A percentile compares a stretch with the other conserved stretches of the same genome.
Conservation (phyloP, 2,797 vertebrate species). For the Pseudochirops corinnae region DNA sequence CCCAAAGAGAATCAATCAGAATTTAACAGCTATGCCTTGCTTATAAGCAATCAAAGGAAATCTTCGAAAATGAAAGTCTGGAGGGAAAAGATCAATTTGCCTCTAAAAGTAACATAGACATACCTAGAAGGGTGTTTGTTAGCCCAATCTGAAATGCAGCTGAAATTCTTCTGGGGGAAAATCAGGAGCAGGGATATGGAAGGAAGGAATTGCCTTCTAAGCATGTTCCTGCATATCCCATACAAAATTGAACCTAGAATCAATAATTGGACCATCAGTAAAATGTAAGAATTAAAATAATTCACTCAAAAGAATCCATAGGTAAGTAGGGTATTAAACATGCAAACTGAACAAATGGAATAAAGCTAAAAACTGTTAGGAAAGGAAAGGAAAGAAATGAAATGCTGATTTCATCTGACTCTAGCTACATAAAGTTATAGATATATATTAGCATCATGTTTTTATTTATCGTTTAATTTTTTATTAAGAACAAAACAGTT, state of each 20-base stretch:
- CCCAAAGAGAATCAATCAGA: neutral
- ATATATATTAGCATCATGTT: neutral
- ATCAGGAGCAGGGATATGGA: neutral
- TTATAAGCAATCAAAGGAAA: neutral
- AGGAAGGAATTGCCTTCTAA: neutral
- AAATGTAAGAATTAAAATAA: neutral
- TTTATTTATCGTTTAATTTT: neutral
- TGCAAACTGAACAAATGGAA: neutral
- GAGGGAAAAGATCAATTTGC: neutral
- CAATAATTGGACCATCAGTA: neutral
- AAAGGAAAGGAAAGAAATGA: neutral
- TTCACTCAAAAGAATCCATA: neutral
- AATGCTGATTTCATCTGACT: neutral
- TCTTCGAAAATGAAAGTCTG: neutral
- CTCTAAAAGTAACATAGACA: neutral
- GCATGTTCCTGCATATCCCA: neutral
- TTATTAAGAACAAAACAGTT: neutral
- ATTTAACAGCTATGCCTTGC: neutral
- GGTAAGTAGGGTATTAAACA: neutral
- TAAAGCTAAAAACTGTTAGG: neutral
- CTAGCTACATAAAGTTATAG: neutral
- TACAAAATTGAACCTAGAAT: neutral
- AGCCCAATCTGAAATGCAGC: neutral
- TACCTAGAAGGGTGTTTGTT: neutral
- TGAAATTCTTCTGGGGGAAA: neutral